Conservation (phyloP, 2,797 vertebrate genomes). For the Cyclopterus lumpus region DNA sequence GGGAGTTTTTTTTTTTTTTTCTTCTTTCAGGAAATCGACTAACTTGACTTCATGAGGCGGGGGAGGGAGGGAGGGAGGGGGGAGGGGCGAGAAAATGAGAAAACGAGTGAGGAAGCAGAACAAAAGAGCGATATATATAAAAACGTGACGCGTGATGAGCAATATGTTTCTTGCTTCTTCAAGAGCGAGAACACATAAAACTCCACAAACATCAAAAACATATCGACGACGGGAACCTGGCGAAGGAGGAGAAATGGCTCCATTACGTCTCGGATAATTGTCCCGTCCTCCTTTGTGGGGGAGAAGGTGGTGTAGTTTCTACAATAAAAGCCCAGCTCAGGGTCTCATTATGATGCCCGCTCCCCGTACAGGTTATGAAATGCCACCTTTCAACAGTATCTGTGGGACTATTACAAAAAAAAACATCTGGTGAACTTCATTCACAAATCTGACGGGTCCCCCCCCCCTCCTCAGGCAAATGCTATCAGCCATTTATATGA, state of each 20-base stretch:
- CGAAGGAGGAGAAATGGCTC: constrained; percentile 22
- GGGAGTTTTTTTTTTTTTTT: too few relatives aligned
- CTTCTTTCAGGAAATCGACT: background rate
- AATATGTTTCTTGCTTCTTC: constrained; percentile 4
- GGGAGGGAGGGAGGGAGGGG: too few relatives aligned
- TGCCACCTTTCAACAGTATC: constrained; percentile 55
- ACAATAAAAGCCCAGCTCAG: constrained; percentile 52
- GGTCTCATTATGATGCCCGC: constrained; percentile 53
- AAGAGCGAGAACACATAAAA: constrained; percentile 8
- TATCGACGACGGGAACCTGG: constrained; percentile 11
- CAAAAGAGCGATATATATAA: background rate
- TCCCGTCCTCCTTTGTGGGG: constrained; percentile 26
- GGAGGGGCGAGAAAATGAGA: too few relatives aligned
- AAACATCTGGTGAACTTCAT: constrained; percentile 17
- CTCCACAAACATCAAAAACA: constrained; percentile 16
- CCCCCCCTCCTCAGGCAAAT: too few relatives aligned
- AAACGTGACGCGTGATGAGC: background rate
- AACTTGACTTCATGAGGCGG: background rate
- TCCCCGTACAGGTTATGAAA: constrained; percentile 56
- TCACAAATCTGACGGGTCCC: background rate
- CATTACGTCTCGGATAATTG: constrained; percentile 38
- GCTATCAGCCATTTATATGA: constrained; percentile 46
- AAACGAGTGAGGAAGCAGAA: constrained; percentile 11
- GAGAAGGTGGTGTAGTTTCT: constrained; percentile 9
- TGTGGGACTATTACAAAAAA: constrained; percentile 46